These are phyloP conservation scores for Patella ulyssiponensis DNA, from an alignment of 2,888 invertebrate genomes.

Conservation along the genomic window DNA sequence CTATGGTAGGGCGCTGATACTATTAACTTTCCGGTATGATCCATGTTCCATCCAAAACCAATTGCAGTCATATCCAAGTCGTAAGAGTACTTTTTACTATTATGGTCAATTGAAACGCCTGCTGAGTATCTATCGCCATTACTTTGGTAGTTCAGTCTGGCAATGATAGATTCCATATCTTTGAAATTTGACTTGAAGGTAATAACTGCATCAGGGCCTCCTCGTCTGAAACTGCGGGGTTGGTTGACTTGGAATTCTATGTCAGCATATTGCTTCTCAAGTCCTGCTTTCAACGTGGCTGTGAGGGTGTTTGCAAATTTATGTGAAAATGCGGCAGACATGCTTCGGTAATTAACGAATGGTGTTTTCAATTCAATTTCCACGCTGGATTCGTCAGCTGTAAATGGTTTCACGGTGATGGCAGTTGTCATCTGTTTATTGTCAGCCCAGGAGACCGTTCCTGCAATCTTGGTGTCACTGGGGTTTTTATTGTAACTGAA, in stretches of 20 bases:
- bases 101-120: conserved; percentile 21
- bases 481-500: conserved; percentile 35
- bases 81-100: conserved; percentile 28
- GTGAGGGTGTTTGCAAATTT: conserved; percentile 14
- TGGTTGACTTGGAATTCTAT: conserved; percentile 19
- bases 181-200: conserved; percentile 29
- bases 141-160: conserved; percentile 29
- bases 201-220: conserved; percentile 22
- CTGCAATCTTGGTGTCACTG: conserved; percentile 34
- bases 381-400: conserved; percentile 35
- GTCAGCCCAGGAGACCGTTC: conserved; percentile 43
- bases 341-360: conserved; percentile 22
- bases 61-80: conserved; percentile 27
- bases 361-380: conserved; percentile 43
- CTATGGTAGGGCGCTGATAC: conserved; percentile 28
- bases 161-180: conserved; percentile 20
- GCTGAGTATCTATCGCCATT: conserved; percentile 24
- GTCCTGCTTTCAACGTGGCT: neutral
- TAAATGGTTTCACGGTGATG: conserved; percentile 41
- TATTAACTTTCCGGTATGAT: conserved; percentile 31
- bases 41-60: conserved; percentile 23
- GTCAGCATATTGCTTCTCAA: conserved; percentile 16
- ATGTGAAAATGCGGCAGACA: conserved; percentile 19
- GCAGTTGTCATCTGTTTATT: conserved; percentile 40
- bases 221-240: conserved; percentile 2